Conservation (phyloP, 2,888 invertebrate species). For the Tipula unca region DNA sequence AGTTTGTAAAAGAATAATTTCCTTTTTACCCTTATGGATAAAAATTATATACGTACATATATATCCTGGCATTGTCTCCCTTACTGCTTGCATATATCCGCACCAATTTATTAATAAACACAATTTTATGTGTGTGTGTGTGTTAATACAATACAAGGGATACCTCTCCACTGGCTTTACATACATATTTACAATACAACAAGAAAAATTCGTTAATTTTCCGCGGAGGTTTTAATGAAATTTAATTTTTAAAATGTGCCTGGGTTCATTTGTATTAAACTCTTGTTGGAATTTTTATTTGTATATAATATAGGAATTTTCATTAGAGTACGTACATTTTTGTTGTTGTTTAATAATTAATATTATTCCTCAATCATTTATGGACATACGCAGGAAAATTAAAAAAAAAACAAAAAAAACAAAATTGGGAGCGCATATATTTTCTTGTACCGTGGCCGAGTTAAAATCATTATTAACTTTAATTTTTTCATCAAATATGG, state of each 20-base stretch:
- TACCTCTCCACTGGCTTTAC: neutral
- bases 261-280: neutral
- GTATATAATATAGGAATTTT: neutral
- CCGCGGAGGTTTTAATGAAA: neutral
- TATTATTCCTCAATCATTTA: neutral
- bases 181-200: neutral
- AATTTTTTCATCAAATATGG: neutral
- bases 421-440: neutral
- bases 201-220: neutral
- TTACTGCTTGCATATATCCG: neutral
- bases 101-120: neutral
- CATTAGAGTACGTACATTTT: neutral
- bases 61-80: neutral
- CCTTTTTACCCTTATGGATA: conserved; percentile 14
- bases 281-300: no score
- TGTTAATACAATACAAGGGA: neutral
- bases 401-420: neutral
- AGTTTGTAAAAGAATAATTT: neutral
- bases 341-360: neutral
- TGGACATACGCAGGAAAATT: neutral
- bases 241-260: neutral
- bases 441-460: neutral
- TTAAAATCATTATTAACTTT: neutral
- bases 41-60: neutral
- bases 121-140: neutral